A percentile compares a stretch with the other conserved stretches of the same genome.
Evolutionary conservation across 2,888 invertebrate species (phyloP).

Genomic region (Pollenia griseotomentosa): DNA sequence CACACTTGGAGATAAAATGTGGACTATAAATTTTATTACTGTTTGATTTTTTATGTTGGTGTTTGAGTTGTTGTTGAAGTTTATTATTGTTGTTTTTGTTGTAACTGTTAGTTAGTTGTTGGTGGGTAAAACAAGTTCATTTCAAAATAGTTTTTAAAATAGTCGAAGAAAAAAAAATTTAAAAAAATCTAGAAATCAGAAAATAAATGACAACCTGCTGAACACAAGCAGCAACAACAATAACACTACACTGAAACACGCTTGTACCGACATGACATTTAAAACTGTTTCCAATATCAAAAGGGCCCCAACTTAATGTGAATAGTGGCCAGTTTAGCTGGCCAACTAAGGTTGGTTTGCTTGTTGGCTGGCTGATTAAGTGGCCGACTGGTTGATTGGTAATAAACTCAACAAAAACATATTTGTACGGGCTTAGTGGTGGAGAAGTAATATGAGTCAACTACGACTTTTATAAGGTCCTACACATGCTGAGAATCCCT

Average conservation of each 20-base stretch:
- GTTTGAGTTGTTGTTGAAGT: conserved; percentile 8
- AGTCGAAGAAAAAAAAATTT: not conserved
- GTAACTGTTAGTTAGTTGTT: conserved; percentile 49
- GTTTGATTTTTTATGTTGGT: conserved; percentile 51
- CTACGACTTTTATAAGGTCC: not conserved
- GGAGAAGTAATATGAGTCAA: too few species aligned
- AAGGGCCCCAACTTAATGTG: conserved; percentile 39
- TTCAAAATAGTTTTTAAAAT: conserved; percentile 53
- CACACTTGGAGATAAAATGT: conserved; percentile 62
- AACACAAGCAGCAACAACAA: conserved; percentile 36
- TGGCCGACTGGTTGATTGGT: conserved; percentile 8
- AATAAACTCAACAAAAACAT: conserved; percentile 41
- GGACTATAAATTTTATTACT: conserved; percentile 66
- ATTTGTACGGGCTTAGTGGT: not conserved
- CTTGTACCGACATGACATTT: conserved; percentile 23
- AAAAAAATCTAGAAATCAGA: conserved; percentile 50
- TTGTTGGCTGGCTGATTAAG: not conserved
- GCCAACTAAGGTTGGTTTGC: conserved; percentile 10
- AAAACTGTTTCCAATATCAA: conserved; percentile 56
- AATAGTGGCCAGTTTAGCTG: conserved; percentile 38
- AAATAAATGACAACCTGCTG: conserved; percentile 66
- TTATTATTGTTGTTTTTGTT: conserved; percentile 23
- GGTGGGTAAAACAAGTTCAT: conserved; percentile 71
- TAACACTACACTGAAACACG: not conserved
- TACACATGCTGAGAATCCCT: not conserved